A percentile compares a stretch with the other conserved stretches of the same genome.
These are phyloP conservation scores for Cryptophagus acutangulus DNA, from an alignment of 2,888 invertebrate species.

Conservation along the genomic window DNA sequence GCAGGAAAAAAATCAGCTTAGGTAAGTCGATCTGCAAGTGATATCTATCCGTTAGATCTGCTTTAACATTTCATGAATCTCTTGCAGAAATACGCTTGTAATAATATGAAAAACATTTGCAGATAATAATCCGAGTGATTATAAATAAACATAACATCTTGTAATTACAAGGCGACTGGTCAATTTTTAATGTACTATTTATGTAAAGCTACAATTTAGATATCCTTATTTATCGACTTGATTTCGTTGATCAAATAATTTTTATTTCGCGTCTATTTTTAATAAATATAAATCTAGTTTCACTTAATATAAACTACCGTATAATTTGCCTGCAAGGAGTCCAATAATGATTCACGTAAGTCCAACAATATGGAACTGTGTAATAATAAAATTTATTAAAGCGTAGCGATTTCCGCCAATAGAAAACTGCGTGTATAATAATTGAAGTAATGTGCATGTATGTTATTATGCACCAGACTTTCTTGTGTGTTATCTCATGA, in stretches of 20 bases:
- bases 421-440: constrained; percentile 7
- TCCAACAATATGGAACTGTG: constrained; percentile 13
- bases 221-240: too few relatives aligned
- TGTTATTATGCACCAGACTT: constrained; percentile 17
- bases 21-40: constrained; percentile 13
- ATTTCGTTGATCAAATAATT: too few relatives aligned
- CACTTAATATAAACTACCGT: constrained; percentile 14
- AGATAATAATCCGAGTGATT: constrained; percentile 1
- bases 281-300: constrained; percentile 15
- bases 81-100: constrained; percentile 2
- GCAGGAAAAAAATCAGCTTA: constrained; percentile 4
- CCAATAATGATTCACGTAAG: constrained; percentile 12
- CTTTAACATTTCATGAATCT: constrained; percentile 22
- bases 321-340: constrained; percentile 13
- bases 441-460: constrained; percentile 8
- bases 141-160: neutral
- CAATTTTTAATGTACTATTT: neutral
- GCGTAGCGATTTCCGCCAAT: constrained; percentile 13
- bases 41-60: constrained; percentile 19
- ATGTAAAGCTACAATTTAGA: too few relatives aligned
- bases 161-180: neutral
- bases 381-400: constrained; percentile 18
- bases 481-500: constrained; percentile 17
- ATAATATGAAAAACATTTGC: constrained; percentile 1
- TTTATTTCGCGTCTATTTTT: too few relatives aligned